Evolutionary conservation across 2,113 vertebrate species (phyloP).

Genomic region (Callopanchax toddi): DNA sequence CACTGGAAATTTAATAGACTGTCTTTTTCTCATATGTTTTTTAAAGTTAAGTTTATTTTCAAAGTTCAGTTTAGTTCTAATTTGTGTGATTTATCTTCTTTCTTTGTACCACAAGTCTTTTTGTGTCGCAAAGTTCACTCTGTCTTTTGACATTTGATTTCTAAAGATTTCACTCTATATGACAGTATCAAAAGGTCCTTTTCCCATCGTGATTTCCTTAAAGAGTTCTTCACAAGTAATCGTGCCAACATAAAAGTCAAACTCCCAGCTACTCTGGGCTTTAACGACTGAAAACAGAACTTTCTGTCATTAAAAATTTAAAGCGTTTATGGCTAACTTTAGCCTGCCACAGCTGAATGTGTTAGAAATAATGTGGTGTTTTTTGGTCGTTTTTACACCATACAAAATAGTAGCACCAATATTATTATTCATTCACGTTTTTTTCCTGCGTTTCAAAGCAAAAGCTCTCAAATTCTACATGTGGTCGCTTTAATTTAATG

Average conservation of each 20-base stretch:
- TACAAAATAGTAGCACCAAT: too few relatives aligned
- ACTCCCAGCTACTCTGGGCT: background rate
- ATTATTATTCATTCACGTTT: too few relatives aligned
- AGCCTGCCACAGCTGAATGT: background rate
- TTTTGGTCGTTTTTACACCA: background rate
- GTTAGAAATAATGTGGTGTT: background rate
- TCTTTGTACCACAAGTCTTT: background rate
- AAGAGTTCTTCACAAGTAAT: background rate
- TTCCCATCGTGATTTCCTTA: background rate
- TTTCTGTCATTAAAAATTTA: background rate
- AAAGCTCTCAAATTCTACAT: background rate
- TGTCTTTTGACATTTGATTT: background rate
- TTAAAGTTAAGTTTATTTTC: too few relatives aligned
- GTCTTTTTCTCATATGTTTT: background rate
- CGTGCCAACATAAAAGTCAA: conserved; percentile 10
- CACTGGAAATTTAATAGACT: background rate
- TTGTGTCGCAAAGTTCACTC: background rate
- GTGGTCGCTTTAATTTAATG: conserved; percentile 18
- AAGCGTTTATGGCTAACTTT: background rate
- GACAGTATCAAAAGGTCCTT: background rate
- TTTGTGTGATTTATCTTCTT: background rate
- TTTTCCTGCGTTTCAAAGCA: background rate
- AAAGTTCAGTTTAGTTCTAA: background rate
- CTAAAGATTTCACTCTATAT: background rate
- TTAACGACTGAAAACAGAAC: conserved; percentile 1